Conservation (phyloP, 2,888 invertebrate genomes). For the Drosophila conformis region DNA sequence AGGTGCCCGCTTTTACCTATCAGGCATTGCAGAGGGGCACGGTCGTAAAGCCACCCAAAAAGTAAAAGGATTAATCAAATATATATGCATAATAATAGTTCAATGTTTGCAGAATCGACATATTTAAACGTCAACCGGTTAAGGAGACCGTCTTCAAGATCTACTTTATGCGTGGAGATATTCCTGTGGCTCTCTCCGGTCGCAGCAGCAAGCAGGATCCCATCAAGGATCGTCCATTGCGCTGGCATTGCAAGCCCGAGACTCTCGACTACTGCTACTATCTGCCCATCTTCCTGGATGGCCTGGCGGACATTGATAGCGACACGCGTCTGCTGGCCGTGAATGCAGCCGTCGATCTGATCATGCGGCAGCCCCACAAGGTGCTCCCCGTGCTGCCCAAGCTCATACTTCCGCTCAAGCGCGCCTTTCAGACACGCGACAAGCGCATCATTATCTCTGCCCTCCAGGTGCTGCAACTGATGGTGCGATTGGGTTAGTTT, state of each 20-base stretch:
- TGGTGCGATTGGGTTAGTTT: conserved; percentile 90
- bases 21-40: conserved; percentile 83
- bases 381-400: conserved; percentile 94
- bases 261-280: conserved; percentile 95
- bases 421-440: conserved; percentile 94
- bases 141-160: conserved; percentile 83
- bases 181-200: conserved; percentile 80
- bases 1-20: conserved; percentile 83
- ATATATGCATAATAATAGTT: neutral
- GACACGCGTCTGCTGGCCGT: conserved; percentile 94
- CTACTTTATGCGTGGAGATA: conserved; percentile 83
- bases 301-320: conserved; percentile 91
- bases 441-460: conserved; percentile 92
- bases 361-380: conserved; percentile 86
- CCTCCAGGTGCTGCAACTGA: conserved; percentile 92
- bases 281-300: conserved; percentile 97
- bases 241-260: conserved; percentile 82
- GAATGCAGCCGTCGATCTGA: conserved; percentile 93
- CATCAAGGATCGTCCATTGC: conserved; percentile 80
- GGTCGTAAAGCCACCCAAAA: conserved; percentile 79
- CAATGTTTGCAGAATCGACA: conserved; percentile 66
- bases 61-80: conserved; percentile 64
- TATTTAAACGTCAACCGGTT: conserved; percentile 76
- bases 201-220: conserved; percentile 69
- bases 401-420: conserved; percentile 96